Evolutionary conservation across 2,888 invertebrate genomes (phyloP).

Genomic region (Beris morrisii): DNA sequence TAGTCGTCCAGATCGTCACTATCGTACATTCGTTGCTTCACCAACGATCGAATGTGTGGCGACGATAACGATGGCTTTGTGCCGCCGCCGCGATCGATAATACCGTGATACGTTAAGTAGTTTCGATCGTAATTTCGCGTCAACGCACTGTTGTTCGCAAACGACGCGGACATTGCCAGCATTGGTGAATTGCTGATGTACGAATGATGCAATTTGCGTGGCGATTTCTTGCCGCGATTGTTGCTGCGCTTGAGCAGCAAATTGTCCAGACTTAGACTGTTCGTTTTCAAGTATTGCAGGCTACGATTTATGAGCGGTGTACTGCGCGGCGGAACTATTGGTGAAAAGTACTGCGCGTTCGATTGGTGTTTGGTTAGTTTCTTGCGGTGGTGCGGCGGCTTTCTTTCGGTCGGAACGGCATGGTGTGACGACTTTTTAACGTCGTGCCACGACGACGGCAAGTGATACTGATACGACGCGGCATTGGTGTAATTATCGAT

Average conservation of each 20-base stretch:
- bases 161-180: neutral
- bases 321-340: neutral
- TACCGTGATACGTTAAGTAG: conserved; percentile 35
- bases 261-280: conserved; percentile 33
- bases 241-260: conserved; percentile 1
- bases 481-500: neutral
- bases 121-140: conserved; percentile 2
- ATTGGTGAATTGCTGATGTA: neutral
- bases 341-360: neutral
- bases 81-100: neutral
- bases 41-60: neutral
- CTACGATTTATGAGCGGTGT: neutral
- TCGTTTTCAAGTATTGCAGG: conserved; percentile 4
- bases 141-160: neutral
- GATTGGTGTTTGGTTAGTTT: neutral
- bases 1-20: conserved; percentile 8
- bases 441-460: neutral
- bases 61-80: neutral
- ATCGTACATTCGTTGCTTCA: neutral
- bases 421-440: too few species aligned
- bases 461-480: neutral
- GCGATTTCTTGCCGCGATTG: neutral
- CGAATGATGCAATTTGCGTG: too few species aligned
- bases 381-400: too few species aligned
- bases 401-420: too few species aligned